These are phyloP conservation scores for Harpalus rubripes DNA, from an alignment of 2,888 invertebrate genomes.

Conservation along the genomic window DNA sequence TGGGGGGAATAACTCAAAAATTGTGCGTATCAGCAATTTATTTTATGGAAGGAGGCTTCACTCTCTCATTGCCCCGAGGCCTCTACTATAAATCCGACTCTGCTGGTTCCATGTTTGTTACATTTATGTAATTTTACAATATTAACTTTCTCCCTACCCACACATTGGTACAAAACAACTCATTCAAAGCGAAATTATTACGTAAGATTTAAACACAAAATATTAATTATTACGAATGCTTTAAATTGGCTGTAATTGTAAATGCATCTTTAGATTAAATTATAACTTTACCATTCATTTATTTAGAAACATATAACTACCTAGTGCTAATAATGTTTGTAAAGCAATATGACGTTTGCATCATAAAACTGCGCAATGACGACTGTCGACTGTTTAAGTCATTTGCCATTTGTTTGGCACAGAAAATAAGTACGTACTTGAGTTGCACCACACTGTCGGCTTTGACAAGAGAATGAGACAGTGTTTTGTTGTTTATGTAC, in stretches of 20 bases:
- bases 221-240: background rate
- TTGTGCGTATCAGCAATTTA: no score
- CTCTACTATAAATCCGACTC: background rate
- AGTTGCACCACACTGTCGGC: conserved; percentile 12
- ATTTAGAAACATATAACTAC: conserved; percentile 15
- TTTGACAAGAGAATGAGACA: conserved; percentile 19
- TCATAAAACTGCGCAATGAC: conserved; percentile 21
- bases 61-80: no score
- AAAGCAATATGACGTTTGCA: conserved; percentile 20
- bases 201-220: background rate
- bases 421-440: conserved; percentile 44
- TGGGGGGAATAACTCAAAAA: no score
- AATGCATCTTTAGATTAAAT: conserved; percentile 2
- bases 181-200: conserved; percentile 16
- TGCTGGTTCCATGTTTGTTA: conserved; percentile 26
- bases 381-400: conserved; percentile 29
- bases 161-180: conserved; percentile 19
- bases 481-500: conserved; percentile 21
- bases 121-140: conserved; percentile 44
- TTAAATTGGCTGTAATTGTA: no score
- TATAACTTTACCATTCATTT: background rate
- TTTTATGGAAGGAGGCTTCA: no score
- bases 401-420: conserved; percentile 30
- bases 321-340: conserved; percentile 16
- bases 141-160: conserved; percentile 48